Evolutionary conservation across 2,797 vertebrate species (phyloP).

Genomic region (Sebastes cheni): DNA sequence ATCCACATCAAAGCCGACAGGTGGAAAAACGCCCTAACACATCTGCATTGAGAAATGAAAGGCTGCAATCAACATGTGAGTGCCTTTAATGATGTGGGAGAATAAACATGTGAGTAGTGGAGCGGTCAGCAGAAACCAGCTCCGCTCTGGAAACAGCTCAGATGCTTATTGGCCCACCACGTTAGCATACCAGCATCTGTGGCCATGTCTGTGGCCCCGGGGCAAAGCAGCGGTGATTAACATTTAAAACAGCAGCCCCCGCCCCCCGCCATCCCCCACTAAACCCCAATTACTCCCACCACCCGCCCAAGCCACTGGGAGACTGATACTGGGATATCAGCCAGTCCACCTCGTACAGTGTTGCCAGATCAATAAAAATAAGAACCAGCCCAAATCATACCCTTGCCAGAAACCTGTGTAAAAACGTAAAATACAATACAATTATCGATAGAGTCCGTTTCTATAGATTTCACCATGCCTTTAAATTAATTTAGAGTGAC

Average conservation of each 20-base stretch:
- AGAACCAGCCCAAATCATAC: too few relatives aligned
- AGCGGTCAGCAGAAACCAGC: constrained; percentile 44
- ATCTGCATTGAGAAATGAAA: constrained; percentile 45
- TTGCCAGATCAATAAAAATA: too few relatives aligned
- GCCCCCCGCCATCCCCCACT: neutral
- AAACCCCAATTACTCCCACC: neutral
- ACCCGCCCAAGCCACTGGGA: neutral
- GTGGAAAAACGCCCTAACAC: constrained; percentile 53
- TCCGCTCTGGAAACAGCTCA: constrained; percentile 38
- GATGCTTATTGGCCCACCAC: constrained; percentile 73
- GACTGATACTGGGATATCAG: neutral
- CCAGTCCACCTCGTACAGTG: neutral
- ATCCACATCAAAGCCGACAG: constrained; percentile 64
- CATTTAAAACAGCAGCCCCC: constrained; percentile 43
- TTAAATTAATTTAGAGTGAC: too few relatives aligned
- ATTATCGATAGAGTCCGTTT: too few relatives aligned
- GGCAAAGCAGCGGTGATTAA: constrained; percentile 41
- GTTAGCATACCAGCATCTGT: constrained; percentile 58
- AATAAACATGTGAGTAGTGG: constrained; percentile 58
- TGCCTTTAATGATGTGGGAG: constrained; percentile 63
- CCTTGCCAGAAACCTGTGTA: neutral
- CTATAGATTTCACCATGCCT: too few relatives aligned
- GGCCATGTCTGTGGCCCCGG: constrained; percentile 50
- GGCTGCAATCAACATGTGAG: constrained; percentile 54
- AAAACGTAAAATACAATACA: neutral